A percentile compares a stretch with the other conserved stretches of the same genome.
Conservation (phyloP, 2,113 vertebrate species). For the Progne subis region DNA sequence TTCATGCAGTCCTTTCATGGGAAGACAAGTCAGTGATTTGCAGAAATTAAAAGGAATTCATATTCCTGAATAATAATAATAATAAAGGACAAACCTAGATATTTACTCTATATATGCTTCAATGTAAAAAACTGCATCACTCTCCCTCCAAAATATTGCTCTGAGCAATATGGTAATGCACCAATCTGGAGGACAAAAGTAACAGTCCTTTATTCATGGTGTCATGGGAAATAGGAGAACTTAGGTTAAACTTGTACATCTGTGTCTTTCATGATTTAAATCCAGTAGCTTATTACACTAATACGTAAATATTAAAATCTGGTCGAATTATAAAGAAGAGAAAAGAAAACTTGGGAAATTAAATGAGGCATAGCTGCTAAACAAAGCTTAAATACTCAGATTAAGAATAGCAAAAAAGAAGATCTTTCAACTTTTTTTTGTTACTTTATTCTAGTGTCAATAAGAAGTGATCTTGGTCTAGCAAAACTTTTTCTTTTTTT, state of each 20-base stretch:
- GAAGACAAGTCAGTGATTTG: neutral
- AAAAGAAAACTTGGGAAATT: neutral
- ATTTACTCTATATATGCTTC: neutral
- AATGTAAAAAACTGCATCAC: neutral
- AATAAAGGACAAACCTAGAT: neutral
- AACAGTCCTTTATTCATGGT: neutral
- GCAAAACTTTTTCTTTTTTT: neutral
- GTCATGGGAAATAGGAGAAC: neutral
- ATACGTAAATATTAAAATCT: neutral
- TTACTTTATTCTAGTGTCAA: neutral
- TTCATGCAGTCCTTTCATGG: neutral
- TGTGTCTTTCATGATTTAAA: neutral
- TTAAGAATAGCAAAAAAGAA: neutral
- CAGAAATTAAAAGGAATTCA: constrained; percentile 22
- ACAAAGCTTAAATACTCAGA: neutral
- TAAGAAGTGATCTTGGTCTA: neutral
- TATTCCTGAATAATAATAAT: neutral
- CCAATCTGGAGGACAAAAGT: neutral
- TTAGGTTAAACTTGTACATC: neutral
- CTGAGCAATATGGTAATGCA: neutral
- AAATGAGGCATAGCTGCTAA: neutral
- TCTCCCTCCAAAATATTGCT: neutral
- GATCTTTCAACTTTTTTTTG: neutral
- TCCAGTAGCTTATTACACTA: neutral
- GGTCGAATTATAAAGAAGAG: neutral